Evolutionary conservation across 2,888 invertebrate genomes (phyloP), one percentile per base, ranked within the genome.

Genomic region (Philaethria dido): DNA sequence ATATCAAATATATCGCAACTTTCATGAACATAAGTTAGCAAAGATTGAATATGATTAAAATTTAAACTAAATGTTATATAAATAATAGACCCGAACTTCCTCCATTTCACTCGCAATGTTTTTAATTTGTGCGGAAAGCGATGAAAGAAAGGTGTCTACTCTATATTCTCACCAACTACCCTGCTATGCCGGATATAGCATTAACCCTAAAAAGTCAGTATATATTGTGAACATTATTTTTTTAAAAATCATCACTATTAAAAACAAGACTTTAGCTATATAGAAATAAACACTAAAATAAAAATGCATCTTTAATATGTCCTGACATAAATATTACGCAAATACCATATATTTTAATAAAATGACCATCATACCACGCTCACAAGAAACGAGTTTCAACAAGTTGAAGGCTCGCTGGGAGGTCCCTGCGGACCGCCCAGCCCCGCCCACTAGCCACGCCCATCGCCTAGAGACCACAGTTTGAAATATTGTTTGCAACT

Each of bases 361-460:
- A 60, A 47, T 63, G 52, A 66, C 62, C 65, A 59, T 62, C 62
- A 18, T 39, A 42, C 59, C 48, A 64, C 62, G 69, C 64, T 62
- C 66, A 59, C 68, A 69, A 69, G 68, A 66, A 69, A 64, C 65
- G 29, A 64, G 69, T 60, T 71, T 69, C 71, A 71, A 85, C 85
- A 86, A 87, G 84, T 86, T 77, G 78, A 77, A 77, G 77, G 81
- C 84, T 85, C 82, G 84, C 80, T 84, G 87, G 88, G 89, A 89
- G 86, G 87, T 78, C 88, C 80, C 87, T 69, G 73, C 83, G 88
- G 84, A 78, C 86, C 84, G 85, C 82, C 86, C 80, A 77, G 82
- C 82, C 86, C 84, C 92, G 92, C 92, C 92, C 80, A 85, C 75
- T 69, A 16, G 80, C 82, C 87, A 88, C 92, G 90, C 91, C 91